A percentile compares a stretch with the other conserved stretches of the same genome.
phyloP scores from a whole-genome alignment of 2,797 vertebrate genomes.

The Sebastes umbrosus region DNA sequence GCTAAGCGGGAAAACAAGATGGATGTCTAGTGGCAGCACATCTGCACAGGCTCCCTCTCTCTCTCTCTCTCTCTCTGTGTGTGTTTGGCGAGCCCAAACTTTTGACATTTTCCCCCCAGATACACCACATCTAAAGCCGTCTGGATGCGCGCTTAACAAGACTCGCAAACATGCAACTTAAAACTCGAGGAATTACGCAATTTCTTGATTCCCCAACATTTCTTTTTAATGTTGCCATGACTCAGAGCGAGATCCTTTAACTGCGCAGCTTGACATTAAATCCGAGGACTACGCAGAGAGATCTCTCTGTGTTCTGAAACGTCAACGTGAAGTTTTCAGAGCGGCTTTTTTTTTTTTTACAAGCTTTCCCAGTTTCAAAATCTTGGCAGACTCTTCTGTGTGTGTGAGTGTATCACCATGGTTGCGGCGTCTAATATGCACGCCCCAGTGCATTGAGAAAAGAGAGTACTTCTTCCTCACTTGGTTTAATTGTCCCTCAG shows the following conservation, averaged over 20 bases:
- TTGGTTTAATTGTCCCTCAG: conserved; percentile 85
- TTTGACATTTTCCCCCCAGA: conserved; percentile 53
- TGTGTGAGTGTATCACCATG: conserved; percentile 71
- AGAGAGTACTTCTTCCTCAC: conserved; percentile 80
- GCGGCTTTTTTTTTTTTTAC: conserved; percentile 40
- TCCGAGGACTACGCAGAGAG: conserved; percentile 27
- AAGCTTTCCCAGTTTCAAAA: conserved; percentile 56
- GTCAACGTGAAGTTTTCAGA: conserved; percentile 66
- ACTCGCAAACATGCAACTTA: conserved; percentile 20
- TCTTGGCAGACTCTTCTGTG: conserved; percentile 63
- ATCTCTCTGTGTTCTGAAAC: conserved; percentile 52
- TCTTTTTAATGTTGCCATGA: conserved; percentile 20
- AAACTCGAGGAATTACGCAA: conserved; percentile 27
- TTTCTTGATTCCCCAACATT: conserved; percentile 1
- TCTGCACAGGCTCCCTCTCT: conserved; percentile 65
- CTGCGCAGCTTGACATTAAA: conserved; percentile 34
- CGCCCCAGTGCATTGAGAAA: conserved; percentile 79
- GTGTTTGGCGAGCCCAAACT: conserved; percentile 50
- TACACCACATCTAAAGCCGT: conserved; percentile 42
- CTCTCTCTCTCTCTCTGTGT: conserved; percentile 25
- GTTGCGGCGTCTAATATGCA: conserved; percentile 82
- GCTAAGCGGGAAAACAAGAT: conserved; percentile 78
- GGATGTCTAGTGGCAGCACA: conserved; percentile 78
- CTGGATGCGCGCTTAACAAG: conserved; percentile 22
- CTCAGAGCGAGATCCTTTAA: conserved; percentile 16